phyloP scores from a whole-genome alignment of 2,797 vertebrate genomes.

The Macropus fuliginosus region DNA sequence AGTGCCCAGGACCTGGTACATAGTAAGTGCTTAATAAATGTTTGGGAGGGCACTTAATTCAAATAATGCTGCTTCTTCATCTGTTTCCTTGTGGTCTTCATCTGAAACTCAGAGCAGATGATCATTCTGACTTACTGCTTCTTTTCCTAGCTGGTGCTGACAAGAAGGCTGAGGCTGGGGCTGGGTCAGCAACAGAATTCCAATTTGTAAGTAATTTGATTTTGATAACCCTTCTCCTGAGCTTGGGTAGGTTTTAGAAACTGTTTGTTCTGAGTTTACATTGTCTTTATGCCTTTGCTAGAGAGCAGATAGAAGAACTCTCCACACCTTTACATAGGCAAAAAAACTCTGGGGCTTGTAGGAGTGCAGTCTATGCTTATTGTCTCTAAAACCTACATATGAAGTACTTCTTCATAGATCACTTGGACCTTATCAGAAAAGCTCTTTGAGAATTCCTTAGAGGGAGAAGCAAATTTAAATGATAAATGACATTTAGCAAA shows the following conservation, averaged over 20 bases:
- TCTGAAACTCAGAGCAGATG: background rate
- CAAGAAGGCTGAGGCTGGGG: slow-evolving; percentile 99
- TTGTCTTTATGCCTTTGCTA: background rate
- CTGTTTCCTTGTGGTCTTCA: background rate
- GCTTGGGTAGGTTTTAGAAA: too few relatives aligned
- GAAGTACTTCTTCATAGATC: background rate
- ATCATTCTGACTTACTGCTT: slow-evolving; percentile 33
- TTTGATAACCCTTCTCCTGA: background rate
- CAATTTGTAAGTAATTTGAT: slow-evolving; percentile 94
- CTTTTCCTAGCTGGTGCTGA: slow-evolving; percentile 92
- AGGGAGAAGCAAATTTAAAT: background rate
- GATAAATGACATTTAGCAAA: background rate
- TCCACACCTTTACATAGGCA: background rate
- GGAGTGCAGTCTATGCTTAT: background rate
- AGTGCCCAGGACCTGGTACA: background rate
- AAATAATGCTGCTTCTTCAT: background rate
- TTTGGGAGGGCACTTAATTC: background rate
- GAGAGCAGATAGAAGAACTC: background rate
- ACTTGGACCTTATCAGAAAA: background rate
- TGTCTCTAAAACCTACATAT: background rate
- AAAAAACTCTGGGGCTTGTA: background rate
- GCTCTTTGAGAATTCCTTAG: background rate
- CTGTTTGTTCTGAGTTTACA: background rate
- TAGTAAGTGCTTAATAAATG: background rate
- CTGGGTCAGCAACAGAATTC: slow-evolving; percentile 98